Conservation (phyloP, 2,888 invertebrate species). For the Odontothrips loti region DNA sequence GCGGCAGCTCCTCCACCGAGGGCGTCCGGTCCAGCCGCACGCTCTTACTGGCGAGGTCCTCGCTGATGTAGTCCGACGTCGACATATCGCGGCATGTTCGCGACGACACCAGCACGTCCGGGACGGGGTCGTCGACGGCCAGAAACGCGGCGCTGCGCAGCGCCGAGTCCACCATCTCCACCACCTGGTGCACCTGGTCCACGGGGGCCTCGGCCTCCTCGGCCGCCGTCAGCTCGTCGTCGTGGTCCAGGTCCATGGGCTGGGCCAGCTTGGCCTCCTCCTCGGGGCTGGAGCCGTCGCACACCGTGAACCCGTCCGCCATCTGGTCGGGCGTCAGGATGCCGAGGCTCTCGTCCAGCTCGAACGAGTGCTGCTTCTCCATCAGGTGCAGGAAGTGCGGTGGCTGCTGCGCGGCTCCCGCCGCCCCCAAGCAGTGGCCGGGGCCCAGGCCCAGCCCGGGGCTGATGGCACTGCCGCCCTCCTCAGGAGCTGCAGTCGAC, state of each 20-base stretch:
- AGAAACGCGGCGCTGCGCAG: not conserved
- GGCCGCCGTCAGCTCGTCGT: constrained; percentile 30
- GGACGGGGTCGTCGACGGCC: constrained; percentile 16
- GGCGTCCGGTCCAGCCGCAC: constrained; percentile 67
- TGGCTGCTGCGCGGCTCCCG: constrained; percentile 34
- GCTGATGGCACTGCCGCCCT: no score
- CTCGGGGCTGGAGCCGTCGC: constrained; percentile 32
- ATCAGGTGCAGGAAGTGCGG: constrained; percentile 45
- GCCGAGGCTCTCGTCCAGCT: constrained; percentile 75
- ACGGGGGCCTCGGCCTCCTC: not conserved
- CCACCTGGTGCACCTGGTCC: constrained; percentile 27
- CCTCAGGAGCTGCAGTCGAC: no score
- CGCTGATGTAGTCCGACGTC: constrained; percentile 5
- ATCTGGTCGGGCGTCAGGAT: constrained; percentile 87
- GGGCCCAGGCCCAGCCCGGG: not conserved
- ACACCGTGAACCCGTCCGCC: constrained; percentile 61
- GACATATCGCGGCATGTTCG: constrained; percentile 8
- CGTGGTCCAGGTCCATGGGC: constrained; percentile 44
- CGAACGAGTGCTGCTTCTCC: constrained; percentile 75
- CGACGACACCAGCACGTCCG: not conserved
- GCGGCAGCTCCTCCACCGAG: constrained; percentile 77
- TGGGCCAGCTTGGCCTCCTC: constrained; percentile 31
- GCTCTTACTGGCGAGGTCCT: constrained; percentile 19
- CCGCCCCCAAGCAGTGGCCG: constrained; percentile 34
- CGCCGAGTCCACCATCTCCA: constrained; percentile 19